Evolutionary conservation across 2,888 invertebrate species (phyloP), one percentile per base, ranked within the genome.

Genomic region (Unio pictorum): DNA sequence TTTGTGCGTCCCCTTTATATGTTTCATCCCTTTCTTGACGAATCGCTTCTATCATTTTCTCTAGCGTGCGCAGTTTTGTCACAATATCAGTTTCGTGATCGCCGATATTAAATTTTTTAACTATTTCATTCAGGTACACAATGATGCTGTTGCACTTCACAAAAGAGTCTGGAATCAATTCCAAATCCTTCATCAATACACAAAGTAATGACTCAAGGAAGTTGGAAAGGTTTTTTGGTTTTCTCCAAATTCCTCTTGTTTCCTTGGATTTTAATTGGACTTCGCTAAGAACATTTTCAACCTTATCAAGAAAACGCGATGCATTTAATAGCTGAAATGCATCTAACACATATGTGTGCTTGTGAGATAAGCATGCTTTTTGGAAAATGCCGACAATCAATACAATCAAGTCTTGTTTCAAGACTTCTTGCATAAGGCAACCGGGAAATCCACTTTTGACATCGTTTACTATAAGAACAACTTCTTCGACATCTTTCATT

Each of bases 401-500:
- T 3, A 45, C 45, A 45, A 45, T 45, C 45, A 11, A 3, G 45
- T 45, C 45, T 45, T 11, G 45, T 45, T 15, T 45, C 45, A 45
- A 45, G 15, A 45, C 45, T 15, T 45, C 15, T 15, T 15, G 45
- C 45, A 65, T 67, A 11, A 80, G 17, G 28, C 71, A 61, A 28
- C 74, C 72, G 26, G 59, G 28, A 66, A 79, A 72, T 23, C 79
- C 79, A 58, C 75, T 73, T 64, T 66, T 69, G n/a, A 71, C 61
- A 30, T 73, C 68, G 18, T 57, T 65, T 17, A 78, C 66, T 54
- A 73, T 70, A 28, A 78, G 62, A 20, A 76, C 56, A 45, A 78
- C 62, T 54, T 59, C 68, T 69, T 55, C 66, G 17, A 28, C 55
- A 26, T 64, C 65, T 5, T 20, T 58, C 62, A 54, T 61, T 60